A percentile compares a stretch with the other conserved stretches of the same genome.
Conservation (phyloP, 2,797 vertebrate genomes). For the Oophaga sylvatica region DNA sequence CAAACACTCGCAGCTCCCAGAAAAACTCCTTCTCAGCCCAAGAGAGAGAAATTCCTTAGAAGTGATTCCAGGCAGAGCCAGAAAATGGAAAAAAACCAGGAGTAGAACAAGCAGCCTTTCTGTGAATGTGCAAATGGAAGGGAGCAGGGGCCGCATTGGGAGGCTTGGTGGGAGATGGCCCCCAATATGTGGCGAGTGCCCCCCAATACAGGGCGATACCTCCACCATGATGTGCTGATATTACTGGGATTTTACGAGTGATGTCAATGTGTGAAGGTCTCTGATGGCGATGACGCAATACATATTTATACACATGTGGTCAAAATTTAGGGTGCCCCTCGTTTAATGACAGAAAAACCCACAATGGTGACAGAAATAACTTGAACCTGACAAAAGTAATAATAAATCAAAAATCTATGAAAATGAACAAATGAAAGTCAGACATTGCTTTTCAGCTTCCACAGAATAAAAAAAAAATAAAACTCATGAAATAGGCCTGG, state of each 20-base stretch:
- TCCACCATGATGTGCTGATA: no score
- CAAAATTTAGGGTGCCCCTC: no score
- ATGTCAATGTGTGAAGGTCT: neutral
- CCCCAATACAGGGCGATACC: neutral
- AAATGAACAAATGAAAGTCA: no score
- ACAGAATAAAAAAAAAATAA: no score
- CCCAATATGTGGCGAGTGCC: constrained; percentile 4
- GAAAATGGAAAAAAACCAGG: constrained; percentile 61
- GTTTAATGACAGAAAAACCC: no score
- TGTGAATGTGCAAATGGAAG: constrained; percentile 56
- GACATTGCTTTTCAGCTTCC: no score
- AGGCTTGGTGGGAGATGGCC: constrained; percentile 15
- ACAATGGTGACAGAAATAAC: no score
- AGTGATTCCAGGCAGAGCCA: constrained; percentile 59
- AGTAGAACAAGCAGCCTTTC: constrained; percentile 60
- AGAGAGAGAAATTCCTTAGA: constrained; percentile 62
- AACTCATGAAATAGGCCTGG: no score
- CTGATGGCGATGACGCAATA: neutral
- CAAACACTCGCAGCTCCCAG: constrained; percentile 60
- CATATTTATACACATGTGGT: no score
- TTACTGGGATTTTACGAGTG: neutral
- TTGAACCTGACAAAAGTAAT: no score
- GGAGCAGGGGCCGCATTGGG: constrained; percentile 46
- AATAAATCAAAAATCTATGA: no score
- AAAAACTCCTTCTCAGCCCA: constrained; percentile 61